Conservation (phyloP, 2,797 vertebrate species). For the Okamejei kenojei region DNA sequence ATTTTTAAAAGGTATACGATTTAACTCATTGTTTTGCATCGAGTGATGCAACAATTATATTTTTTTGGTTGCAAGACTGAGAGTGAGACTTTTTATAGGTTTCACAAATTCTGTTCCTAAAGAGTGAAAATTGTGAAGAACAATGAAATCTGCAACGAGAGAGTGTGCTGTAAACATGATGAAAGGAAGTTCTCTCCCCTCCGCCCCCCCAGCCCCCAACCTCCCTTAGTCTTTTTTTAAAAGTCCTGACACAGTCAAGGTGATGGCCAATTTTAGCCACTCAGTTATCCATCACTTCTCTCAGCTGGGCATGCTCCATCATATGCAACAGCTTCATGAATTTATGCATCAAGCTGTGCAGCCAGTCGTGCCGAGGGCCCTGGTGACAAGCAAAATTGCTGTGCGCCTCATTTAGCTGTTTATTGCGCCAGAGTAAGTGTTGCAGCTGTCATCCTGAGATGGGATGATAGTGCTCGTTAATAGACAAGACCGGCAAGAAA, state of each 20-base stretch:
- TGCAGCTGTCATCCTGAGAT: constrained; percentile 72
- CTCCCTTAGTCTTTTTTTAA: constrained; percentile 51
- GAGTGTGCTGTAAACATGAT: constrained; percentile 59
- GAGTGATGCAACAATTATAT: not conserved
- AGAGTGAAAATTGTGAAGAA: constrained; percentile 11
- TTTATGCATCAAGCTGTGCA: constrained; percentile 77
- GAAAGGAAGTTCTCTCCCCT: not conserved
- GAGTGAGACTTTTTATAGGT: not conserved
- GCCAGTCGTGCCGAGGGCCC: constrained; percentile 72
- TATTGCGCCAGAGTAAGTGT: constrained; percentile 75
- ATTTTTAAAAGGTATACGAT: not conserved
- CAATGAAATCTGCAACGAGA: constrained; percentile 49
- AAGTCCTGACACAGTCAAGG: constrained; percentile 76
- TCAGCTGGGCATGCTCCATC: constrained; percentile 73
- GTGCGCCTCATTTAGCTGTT: constrained; percentile 76
- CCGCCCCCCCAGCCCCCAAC: not conserved
- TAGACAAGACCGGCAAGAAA: constrained; percentile 74
- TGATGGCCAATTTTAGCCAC: constrained; percentile 76
- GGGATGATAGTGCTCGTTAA: constrained; percentile 74
- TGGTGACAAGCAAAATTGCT: constrained; percentile 76
- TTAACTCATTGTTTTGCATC: not conserved
- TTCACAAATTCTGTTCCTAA: not conserved
- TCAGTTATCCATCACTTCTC: constrained; percentile 74
- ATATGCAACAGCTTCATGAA: constrained; percentile 76
- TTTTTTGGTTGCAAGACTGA: not conserved